Conservation (phyloP, 2,888 invertebrate species). For the Peribatodes rhomboidaria region DNA sequence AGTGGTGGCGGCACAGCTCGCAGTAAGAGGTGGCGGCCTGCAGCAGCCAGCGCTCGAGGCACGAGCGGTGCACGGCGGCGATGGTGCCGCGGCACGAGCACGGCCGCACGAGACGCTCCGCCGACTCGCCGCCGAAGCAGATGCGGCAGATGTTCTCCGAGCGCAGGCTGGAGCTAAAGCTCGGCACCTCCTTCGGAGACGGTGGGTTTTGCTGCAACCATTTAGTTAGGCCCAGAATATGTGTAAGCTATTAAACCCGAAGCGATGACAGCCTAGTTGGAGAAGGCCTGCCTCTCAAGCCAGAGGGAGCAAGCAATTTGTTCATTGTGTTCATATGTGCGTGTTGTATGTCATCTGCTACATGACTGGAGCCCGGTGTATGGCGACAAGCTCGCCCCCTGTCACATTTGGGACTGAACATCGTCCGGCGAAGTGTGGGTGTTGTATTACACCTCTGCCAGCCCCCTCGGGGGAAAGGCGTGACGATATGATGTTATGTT, state of each 20-base stretch:
- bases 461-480: too few relatives aligned
- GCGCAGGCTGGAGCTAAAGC: slow-evolving; percentile 62
- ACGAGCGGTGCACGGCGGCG: slow-evolving; percentile 80
- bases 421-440: too few relatives aligned
- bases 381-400: too few relatives aligned
- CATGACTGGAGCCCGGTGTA: too few relatives aligned
- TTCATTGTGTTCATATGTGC: too few relatives aligned
- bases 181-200: slow-evolving; percentile 64
- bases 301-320: too few relatives aligned
- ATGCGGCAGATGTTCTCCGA: slow-evolving; percentile 81
- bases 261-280: background rate
- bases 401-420: too few relatives aligned
- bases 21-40: slow-evolving; percentile 81
- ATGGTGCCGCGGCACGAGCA: slow-evolving; percentile 82
- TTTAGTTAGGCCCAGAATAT: background rate
- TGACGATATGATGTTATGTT: too few relatives aligned
- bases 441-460: too few relatives aligned
- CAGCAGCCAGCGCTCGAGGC: slow-evolving; percentile 82
- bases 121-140: slow-evolving; percentile 81
- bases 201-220: slow-evolving; percentile 44
- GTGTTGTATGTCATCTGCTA: too few relatives aligned
- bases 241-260: background rate
- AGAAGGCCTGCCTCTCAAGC: too few relatives aligned
- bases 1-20: slow-evolving; percentile 81
- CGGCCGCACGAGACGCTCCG: slow-evolving; percentile 80